Evolutionary conservation across 1,140 invertebrate species (phyloP).

Genomic region (Brachionus manjavacas): DNA sequence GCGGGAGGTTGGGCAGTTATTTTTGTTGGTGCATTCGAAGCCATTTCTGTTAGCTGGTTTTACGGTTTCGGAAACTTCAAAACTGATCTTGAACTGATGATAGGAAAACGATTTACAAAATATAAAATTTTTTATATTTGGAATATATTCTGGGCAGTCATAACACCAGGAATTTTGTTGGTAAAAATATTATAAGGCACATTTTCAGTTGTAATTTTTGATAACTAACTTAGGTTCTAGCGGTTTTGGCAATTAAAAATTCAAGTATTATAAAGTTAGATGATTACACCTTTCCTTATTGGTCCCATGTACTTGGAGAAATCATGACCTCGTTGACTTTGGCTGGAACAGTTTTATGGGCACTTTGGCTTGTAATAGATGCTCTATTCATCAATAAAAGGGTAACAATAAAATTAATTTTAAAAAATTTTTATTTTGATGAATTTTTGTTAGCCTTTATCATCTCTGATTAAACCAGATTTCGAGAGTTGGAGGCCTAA

Average conservation of each 20-base stretch:
- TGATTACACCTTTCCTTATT: constrained; percentile 20
- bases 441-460: neutral
- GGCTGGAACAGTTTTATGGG: constrained; percentile 18
- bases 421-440: neutral
- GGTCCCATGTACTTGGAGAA: constrained; percentile 19
- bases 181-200: neutral
- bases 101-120: constrained; percentile 20
- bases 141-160: constrained; percentile 14
- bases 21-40: constrained; percentile 70
- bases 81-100: constrained; percentile 9
- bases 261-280: neutral
- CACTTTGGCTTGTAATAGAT: neutral
- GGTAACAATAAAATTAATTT: neutral
- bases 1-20: constrained; percentile 67
- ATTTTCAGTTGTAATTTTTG: neutral
- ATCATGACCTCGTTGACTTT: neutral
- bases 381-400: constrained; percentile 9
- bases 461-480: neutral
- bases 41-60: constrained; percentile 69
- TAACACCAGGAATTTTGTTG: constrained; percentile 30
- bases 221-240: neutral
- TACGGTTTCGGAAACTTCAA: constrained; percentile 61
- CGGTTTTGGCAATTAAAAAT: neutral
- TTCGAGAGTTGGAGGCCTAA: constrained; percentile 3
- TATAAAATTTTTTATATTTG: constrained; percentile 26